These are phyloP conservation scores for Drosophila pallidifrons DNA, from an alignment of 1,140 invertebrate genomes.

Conservation along the genomic window DNA sequence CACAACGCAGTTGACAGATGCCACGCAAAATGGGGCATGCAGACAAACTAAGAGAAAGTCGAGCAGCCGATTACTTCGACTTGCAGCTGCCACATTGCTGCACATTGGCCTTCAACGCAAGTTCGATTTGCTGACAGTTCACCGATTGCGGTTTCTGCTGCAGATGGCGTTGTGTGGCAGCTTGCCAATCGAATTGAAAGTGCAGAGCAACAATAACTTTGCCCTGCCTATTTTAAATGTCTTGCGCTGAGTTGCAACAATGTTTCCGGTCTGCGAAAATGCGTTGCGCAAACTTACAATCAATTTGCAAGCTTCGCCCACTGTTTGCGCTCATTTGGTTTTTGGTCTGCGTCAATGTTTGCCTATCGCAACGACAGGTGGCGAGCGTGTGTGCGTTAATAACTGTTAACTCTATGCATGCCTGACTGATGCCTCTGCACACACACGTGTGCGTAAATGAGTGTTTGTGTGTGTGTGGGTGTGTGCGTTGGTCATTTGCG, in stretches of 20 bases:
- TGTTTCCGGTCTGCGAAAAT: slow-evolving; percentile 17
- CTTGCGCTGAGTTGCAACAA: slow-evolving; percentile 18
- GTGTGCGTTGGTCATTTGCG: slow-evolving; percentile 46
- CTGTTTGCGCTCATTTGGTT: slow-evolving; percentile 27
- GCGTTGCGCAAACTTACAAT: slow-evolving; percentile 23
- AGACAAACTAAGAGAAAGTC: slow-evolving; percentile 12
- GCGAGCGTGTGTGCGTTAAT: slow-evolving; percentile 37
- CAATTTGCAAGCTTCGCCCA: slow-evolving; percentile 29
- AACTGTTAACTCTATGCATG: slow-evolving; percentile 44
- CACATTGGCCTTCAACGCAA: slow-evolving; percentile 30
- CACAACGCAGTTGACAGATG: slow-evolving; percentile 21
- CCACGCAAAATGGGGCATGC: slow-evolving; percentile 2
- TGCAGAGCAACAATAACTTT: slow-evolving; percentile 5
- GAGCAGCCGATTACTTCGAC: slow-evolving; percentile 14
- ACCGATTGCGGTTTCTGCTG: background rate
- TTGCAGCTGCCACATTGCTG: slow-evolving; percentile 25
- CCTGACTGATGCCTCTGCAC: slow-evolving; percentile 24
- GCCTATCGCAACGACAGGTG: slow-evolving; percentile 21
- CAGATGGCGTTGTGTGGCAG: background rate
- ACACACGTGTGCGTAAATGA: background rate
- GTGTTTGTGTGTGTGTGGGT: background rate
- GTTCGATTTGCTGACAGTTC: slow-evolving; percentile 16
- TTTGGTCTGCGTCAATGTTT: slow-evolving; percentile 24
- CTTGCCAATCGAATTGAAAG: slow-evolving; percentile 23
- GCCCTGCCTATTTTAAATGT: slow-evolving; percentile 11